A percentile compares a stretch with the other conserved stretches of the same genome.
Conservation (phyloP, 2,113 vertebrate species). For the Chlorodrepanis virens region DNA sequence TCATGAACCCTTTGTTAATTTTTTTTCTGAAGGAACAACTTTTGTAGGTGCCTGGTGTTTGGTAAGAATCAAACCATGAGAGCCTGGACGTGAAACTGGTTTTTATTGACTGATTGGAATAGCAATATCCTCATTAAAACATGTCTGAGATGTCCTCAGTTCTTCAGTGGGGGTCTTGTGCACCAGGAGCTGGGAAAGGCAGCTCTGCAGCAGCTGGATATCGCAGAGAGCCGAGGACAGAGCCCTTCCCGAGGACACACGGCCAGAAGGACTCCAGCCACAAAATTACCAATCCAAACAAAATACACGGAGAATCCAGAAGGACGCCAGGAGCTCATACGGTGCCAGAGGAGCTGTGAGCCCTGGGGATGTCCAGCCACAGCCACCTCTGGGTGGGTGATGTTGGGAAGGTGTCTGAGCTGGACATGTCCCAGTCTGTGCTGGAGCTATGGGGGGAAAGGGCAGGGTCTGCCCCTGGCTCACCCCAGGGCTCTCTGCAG, state of each 20-base stretch:
- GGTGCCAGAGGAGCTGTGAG: neutral
- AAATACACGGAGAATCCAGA: neutral
- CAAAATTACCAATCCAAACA: neutral
- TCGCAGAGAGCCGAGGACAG: fast-evolving
- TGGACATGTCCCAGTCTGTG: neutral
- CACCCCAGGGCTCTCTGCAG: neutral
- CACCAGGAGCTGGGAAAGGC: neutral
- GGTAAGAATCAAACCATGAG: neutral
- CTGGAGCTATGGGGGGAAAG: fast-evolving
- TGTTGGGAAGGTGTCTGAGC: neutral
- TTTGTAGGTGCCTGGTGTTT: fast-evolving
- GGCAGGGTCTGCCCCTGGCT: neutral
- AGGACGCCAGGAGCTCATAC: fast-evolving
- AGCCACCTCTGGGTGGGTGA: neutral
- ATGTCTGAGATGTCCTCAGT: neutral
- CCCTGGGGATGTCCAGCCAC: neutral
- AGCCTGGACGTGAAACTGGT: fast-evolving
- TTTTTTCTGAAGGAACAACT: neutral
- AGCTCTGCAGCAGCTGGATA: neutral
- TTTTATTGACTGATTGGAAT: neutral
- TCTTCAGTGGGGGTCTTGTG: neutral
- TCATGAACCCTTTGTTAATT: too few relatives aligned
- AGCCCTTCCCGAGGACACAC: neutral
- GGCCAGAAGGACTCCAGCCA: neutral
- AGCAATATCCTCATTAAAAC: neutral